Percentiles rank a stretch among this genome's conserved stretches.
These are phyloP conservation scores for Indicator maculatus DNA, from an alignment of 2,113 vertebrate species.

Conservation along the genomic window DNA sequence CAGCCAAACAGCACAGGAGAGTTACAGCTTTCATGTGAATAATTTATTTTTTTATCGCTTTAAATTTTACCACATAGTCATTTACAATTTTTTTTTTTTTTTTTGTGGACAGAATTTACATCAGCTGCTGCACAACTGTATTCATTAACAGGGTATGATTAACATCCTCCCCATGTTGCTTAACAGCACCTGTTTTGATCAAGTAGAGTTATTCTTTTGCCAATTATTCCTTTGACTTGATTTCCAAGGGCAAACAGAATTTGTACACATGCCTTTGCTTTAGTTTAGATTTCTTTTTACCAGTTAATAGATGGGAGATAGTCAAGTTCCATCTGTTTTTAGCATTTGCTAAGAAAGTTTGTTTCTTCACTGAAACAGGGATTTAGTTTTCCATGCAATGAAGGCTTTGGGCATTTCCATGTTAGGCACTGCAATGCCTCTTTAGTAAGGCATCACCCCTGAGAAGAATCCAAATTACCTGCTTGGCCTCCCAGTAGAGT, in stretches of 20 bases:
- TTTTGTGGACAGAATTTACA: constrained; percentile 45
- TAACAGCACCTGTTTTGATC: background rate
- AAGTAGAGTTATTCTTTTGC: constrained; percentile 1
- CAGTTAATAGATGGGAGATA: background rate
- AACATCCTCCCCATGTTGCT: background rate
- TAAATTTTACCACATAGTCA: constrained; percentile 41
- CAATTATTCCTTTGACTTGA: constrained; percentile 13
- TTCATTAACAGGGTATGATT: background rate
- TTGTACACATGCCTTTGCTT: background rate
- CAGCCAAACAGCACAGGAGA: constrained; percentile 52
- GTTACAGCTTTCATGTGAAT: constrained; percentile 28
- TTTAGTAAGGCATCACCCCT: background rate
- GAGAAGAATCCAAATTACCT: background rate
- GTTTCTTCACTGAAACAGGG: background rate
- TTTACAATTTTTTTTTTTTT: constrained; percentile 8
- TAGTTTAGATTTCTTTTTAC: background rate
- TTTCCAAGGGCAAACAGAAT: constrained; percentile 29
- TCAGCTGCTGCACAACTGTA: background rate
- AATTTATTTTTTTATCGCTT: constrained; percentile 59
- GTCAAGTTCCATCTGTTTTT: background rate
- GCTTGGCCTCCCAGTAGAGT: background rate
- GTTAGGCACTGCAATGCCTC: background rate
- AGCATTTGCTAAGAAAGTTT: background rate
- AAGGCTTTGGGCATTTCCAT: background rate
- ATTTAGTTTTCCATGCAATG: background rate